Percentiles rank a stretch among this genome's conserved stretches.
Conservation (phyloP, 1,140 invertebrate genomes). For the Lepidurus couesii region DNA sequence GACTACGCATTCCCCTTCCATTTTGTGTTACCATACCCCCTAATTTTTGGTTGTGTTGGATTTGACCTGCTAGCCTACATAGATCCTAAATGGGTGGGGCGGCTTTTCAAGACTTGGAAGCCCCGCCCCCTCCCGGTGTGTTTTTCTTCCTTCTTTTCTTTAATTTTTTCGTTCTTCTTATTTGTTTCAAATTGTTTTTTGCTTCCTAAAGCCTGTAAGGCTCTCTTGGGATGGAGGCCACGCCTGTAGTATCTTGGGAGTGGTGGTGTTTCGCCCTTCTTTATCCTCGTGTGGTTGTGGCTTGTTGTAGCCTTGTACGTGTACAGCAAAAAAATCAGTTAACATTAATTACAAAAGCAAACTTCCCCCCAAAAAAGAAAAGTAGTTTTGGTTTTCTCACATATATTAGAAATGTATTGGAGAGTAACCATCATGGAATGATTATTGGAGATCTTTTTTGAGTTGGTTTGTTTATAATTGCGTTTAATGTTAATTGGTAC, state of each 20-base stretch:
- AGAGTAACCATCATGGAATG: neutral
- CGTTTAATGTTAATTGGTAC: neutral
- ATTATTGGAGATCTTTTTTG: neutral
- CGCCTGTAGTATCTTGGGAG: constrained; percentile 18
- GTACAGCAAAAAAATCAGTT: constrained; percentile 9
- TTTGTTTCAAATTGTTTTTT: neutral
- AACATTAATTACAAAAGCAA: neutral
- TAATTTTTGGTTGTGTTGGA: constrained; percentile 12
- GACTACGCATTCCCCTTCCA: neutral
- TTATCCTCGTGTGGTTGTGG: constrained; percentile 17
- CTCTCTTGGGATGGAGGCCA: neutral
- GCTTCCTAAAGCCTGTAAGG: constrained; percentile 7
- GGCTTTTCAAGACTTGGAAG: neutral
- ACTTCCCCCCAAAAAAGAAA: neutral
- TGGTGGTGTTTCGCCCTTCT: neutral
- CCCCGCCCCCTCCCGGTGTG: constrained; percentile 15
- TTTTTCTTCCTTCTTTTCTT: neutral
- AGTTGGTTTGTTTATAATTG: neutral
- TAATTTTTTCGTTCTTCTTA: neutral
- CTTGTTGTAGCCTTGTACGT: constrained; percentile 15
- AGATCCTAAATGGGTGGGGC: neutral
- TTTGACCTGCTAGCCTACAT: constrained; percentile 21
- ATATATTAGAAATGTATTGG: constrained; percentile 5
- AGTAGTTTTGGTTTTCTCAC: neutral
- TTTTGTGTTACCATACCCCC: neutral